phyloP scores from a whole-genome alignment of 2,888 invertebrate species.

The Aphidius colemani region DNA sequence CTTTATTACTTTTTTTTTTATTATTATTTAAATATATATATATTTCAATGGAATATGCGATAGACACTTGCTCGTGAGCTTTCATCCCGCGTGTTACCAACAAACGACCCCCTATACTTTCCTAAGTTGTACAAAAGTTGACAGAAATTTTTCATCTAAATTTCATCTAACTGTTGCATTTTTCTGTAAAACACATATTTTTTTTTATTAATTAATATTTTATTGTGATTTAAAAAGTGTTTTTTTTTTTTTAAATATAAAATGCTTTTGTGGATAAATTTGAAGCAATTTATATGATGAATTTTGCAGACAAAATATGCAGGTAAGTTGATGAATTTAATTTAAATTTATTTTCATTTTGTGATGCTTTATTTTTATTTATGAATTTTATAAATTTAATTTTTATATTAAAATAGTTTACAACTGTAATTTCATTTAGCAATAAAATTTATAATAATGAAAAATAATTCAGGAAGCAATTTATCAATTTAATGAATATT shows the following conservation, averaged over 20 bases:
- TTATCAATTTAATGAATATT: background rate
- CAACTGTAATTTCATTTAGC: no score
- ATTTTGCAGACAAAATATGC: background rate
- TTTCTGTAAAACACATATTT: background rate
- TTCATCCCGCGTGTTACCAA: constrained; percentile 19
- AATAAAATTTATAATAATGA: no score
- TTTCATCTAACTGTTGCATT: background rate
- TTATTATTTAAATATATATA: background rate
- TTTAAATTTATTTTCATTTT: no score
- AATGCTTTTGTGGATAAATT: no score
- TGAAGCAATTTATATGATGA: no score
- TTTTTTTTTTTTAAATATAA: no score
- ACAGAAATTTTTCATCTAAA: background rate
- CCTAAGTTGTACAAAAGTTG: constrained; percentile 5
- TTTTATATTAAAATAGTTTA: no score
- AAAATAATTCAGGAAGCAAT: no score
- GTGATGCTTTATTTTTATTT: no score
- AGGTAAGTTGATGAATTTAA: background rate
- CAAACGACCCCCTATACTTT: background rate
- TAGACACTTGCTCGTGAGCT: constrained; percentile 15
- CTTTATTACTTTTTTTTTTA: constrained; percentile 23
- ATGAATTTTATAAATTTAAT: no score
- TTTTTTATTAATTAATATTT: background rate
- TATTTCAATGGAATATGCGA: background rate
- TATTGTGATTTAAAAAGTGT: no score